These are phyloP conservation scores for Neogobius melanostomus DNA, from an alignment of 2,113 vertebrate species.

Conservation along the genomic window DNA sequence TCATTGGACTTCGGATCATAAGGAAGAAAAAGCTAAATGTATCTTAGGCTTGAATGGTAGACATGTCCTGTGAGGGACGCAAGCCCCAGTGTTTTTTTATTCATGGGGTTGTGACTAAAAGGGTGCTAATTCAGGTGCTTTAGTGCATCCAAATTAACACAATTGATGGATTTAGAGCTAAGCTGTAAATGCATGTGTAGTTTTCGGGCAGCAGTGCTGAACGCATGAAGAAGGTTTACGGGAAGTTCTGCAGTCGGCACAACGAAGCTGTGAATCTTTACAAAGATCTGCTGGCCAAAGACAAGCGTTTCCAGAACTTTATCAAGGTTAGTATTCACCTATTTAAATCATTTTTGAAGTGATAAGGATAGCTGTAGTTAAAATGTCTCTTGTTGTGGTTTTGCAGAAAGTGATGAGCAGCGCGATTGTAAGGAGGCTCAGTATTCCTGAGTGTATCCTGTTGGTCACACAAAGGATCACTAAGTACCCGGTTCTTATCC, in stretches of 20 bases:
- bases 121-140: not conserved
- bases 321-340: constrained; percentile 80
- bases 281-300: constrained; percentile 88
- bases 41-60: too few species aligned
- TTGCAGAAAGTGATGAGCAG: constrained; percentile 91
- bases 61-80: too few species aligned
- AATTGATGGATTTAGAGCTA: not conserved
- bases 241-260: constrained; percentile 94
- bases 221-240: constrained; percentile 87
- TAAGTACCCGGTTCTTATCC: constrained; percentile 90
- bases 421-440: constrained; percentile 84
- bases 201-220: constrained; percentile 86
- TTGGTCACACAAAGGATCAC: constrained; percentile 94
- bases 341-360: not conserved
- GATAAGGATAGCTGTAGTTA: not conserved
- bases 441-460: constrained; percentile 91
- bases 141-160: not conserved
- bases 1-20: too few species aligned
- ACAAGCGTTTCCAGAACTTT: constrained; percentile 93
- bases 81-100: too few species aligned
- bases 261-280: constrained; percentile 89
- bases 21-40: too few species aligned
- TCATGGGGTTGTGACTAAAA: too few species aligned
- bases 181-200: constrained; percentile 57
- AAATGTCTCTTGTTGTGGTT: constrained; percentile 1